A percentile compares a stretch with the other conserved stretches of the same genome.
Evolutionary conservation across 1,140 invertebrate species (phyloP).

Genomic region (Vollenhovia emeryi): DNA sequence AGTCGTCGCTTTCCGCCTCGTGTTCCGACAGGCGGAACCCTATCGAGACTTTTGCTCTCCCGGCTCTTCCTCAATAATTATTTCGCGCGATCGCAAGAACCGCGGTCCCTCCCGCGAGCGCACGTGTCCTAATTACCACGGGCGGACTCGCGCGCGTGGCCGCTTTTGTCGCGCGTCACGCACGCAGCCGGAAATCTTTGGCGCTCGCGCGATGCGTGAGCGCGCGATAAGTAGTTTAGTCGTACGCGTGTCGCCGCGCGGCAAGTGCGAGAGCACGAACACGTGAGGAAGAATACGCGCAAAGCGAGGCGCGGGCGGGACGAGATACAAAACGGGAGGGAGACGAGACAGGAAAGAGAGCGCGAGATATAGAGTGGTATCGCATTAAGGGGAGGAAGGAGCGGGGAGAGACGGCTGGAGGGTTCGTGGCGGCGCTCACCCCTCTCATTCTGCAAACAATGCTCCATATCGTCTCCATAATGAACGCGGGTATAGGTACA

Average conservation of each 20-base stretch:
- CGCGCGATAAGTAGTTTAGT: slow-evolving; percentile 77
- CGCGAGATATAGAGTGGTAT: slow-evolving; percentile 70
- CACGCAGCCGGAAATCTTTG: slow-evolving; percentile 65
- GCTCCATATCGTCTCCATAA: slow-evolving; percentile 84
- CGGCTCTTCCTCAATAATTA: not conserved
- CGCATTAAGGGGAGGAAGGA: slow-evolving; percentile 66
- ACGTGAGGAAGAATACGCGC: slow-evolving; percentile 71
- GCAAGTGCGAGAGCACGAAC: slow-evolving; percentile 64
- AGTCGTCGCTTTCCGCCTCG: not conserved
- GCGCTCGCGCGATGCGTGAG: slow-evolving; percentile 45
- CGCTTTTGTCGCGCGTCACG: slow-evolving; percentile 58
- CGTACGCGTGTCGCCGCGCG: slow-evolving; percentile 71
- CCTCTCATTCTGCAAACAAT: slow-evolving; percentile 85
- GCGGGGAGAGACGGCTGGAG: slow-evolving; percentile 25
- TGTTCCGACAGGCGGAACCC: not conserved
- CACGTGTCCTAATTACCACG: slow-evolving; percentile 68
- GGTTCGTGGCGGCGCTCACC: slow-evolving; percentile 78
- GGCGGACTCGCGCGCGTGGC: slow-evolving; percentile 59
- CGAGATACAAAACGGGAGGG: slow-evolving; percentile 58
- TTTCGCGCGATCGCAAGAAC: slow-evolving; percentile 6
- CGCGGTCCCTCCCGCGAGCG: slow-evolving; percentile 14
- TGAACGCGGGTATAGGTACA: slow-evolving; percentile 80
- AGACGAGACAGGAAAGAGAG: slow-evolving; percentile 52
- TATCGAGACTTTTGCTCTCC: not conserved
- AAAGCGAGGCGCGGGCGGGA: slow-evolving; percentile 53